phyloP scores from a whole-genome alignment of 1,140 invertebrate species.

The Marisa cornuarietis region DNA sequence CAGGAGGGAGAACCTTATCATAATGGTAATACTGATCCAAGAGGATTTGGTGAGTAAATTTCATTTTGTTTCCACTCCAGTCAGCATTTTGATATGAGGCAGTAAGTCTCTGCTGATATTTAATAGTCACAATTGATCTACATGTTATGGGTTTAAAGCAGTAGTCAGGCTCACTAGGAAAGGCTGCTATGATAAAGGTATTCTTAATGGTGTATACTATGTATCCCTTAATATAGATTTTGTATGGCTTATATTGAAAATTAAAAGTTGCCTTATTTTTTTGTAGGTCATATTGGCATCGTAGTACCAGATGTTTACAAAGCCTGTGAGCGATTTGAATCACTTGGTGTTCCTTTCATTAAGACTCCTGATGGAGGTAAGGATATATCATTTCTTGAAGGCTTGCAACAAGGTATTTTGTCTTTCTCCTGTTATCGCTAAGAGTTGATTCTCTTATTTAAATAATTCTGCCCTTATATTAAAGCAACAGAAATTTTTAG shows the following conservation, averaged over 20 bases:
- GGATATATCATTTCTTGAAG: slow-evolving; percentile 9
- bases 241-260: no score
- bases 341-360: slow-evolving; percentile 85
- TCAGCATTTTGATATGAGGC: no score
- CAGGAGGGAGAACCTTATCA: slow-evolving; percentile 84
- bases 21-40: slow-evolving; percentile 89
- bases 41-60: slow-evolving; percentile 80
- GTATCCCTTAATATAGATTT: no score
- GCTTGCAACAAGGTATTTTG: no score
- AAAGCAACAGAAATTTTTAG: no score
- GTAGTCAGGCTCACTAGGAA: neutral
- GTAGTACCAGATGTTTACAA: slow-evolving; percentile 87
- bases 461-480: no score
- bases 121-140: neutral
- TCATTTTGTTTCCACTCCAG: neutral
- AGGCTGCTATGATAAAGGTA: no score
- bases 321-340: slow-evolving; percentile 88
- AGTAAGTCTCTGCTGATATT: no score
- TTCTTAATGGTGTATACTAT: neutral
- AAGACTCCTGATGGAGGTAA: slow-evolving; percentile 87
- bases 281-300: slow-evolving; percentile 86
- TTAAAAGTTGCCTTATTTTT: slow-evolving; percentile 9
- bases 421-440: no score
- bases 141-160: neutral
- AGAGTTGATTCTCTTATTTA: no score